phyloP scores from a whole-genome alignment of 2,888 invertebrate species.

The Ormyrus pomaceus region DNA sequence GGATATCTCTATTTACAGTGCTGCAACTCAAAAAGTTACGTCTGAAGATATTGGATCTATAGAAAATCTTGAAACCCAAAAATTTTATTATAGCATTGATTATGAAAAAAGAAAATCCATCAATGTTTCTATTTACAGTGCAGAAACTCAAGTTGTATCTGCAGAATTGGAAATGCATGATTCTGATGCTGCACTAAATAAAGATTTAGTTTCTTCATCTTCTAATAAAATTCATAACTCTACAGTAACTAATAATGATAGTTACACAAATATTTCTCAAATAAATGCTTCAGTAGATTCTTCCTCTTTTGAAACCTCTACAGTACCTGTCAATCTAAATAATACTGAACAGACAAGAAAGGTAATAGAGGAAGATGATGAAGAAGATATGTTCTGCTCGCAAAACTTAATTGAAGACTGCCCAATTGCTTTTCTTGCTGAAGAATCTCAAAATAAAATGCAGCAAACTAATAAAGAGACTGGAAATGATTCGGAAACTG shows the following conservation, averaged over 20 bases:
- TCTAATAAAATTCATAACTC: constrained; percentile 8
- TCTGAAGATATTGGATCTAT: background rate
- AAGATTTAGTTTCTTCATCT: background rate
- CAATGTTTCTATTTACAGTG: constrained; percentile 35
- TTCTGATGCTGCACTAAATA: background rate
- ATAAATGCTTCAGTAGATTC: background rate
- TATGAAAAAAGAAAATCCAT: constrained; percentile 6
- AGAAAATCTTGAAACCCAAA: background rate
- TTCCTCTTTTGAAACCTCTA: background rate
- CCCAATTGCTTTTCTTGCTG: constrained; percentile 39
- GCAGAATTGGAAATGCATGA: background rate
- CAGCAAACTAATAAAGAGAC: constrained; percentile 16
- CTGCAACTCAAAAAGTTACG: constrained; percentile 55
- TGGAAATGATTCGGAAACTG: constrained; percentile 25
- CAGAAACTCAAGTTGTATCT: constrained; percentile 27
- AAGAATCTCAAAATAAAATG: constrained; percentile 34
- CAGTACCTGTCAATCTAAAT: background rate
- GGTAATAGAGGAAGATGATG: constrained; percentile 20
- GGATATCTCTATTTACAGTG: constrained; percentile 47
- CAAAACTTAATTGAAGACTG: constrained; percentile 51
- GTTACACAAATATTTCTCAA: background rate
- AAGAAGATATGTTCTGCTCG: constrained; percentile 51
- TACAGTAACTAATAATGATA: constrained; percentile 54
- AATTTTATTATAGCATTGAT: background rate
- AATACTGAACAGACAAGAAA: constrained; percentile 11